Evolutionary conservation across 92 coral and sea anemone genomes (phyloP).

Genomic region (Zoanthus solanderi): DNA sequence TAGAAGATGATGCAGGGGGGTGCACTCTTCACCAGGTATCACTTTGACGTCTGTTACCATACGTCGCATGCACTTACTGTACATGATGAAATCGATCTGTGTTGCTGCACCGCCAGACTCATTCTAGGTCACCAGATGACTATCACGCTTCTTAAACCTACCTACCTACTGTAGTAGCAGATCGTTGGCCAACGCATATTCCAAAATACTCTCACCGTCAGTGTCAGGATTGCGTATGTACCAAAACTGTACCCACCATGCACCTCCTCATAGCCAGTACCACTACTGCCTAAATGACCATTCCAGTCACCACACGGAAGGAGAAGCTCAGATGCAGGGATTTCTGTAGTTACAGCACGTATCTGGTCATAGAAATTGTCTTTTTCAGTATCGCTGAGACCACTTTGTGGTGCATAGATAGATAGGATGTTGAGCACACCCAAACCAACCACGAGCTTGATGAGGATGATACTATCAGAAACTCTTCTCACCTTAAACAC

Average conservation of each 20-base stretch:
- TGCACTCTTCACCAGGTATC: constrained; percentile 41
- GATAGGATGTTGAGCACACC: constrained; percentile 8
- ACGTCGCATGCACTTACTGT: too few species aligned
- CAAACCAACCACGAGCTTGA: background rate
- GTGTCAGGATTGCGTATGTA: too few species aligned
- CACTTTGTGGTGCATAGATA: too few species aligned
- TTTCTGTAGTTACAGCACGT: constrained; percentile 10
- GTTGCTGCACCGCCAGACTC: background rate
- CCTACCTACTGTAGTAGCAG: constrained; percentile 26
- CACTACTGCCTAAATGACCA: too few species aligned
- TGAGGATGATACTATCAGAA: background rate
- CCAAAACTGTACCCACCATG: too few species aligned
- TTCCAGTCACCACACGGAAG: too few species aligned
- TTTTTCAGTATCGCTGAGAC: background rate
- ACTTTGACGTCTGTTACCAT: background rate
- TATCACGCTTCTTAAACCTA: background rate
- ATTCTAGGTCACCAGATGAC: constrained; percentile 17
- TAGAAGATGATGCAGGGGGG: constrained; percentile 23
- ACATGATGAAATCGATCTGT: background rate
- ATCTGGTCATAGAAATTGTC: constrained; percentile 37
- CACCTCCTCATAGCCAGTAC: too few species aligned
- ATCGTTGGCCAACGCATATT: constrained; percentile 6
- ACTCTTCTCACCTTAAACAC: background rate
- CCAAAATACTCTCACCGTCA: constrained; percentile 29
- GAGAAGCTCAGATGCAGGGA: constrained; percentile 31